These are phyloP conservation scores for Coenonympha glycerion DNA, from an alignment of 2,888 invertebrate genomes.

Conservation along the genomic window DNA sequence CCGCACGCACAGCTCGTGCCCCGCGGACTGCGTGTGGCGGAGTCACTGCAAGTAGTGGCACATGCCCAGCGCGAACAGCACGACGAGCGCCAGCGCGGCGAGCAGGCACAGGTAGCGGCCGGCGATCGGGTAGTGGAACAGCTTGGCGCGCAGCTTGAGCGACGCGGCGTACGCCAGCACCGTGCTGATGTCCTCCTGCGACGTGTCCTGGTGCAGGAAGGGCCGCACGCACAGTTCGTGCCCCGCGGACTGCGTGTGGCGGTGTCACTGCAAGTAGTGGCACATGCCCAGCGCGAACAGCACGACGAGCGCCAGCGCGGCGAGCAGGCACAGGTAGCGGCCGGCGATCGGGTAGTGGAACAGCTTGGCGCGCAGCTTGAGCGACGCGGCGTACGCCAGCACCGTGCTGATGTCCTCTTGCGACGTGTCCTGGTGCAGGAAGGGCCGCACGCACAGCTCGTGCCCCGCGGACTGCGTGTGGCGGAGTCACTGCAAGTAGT, in stretches of 20 bases:
- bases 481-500: too few relatives aligned
- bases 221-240: conserved; percentile 86
- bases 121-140: conserved; percentile 84
- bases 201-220: conserved; percentile 86
- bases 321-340: conserved; percentile 78
- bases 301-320: conserved; percentile 76
- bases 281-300: conserved; percentile 84
- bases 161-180: conserved; percentile 85
- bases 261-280: too few relatives aligned
- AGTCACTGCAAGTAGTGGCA: too few relatives aligned
- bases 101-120: conserved; percentile 80
- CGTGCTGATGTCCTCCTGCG: conserved; percentile 84
- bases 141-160: conserved; percentile 82
- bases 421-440: conserved; percentile 86
- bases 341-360: conserved; percentile 84
- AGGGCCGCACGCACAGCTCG: conserved; percentile 85
- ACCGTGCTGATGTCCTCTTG: conserved; percentile 85
- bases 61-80: conserved; percentile 82
- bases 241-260: conserved; percentile 82
- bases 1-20: conserved; percentile 85
- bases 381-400: conserved; percentile 83
- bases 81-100: conserved; percentile 75
- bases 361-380: conserved; percentile 83
- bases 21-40: conserved; percentile 81
- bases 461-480: conserved; percentile 85